These are phyloP conservation scores for Tineola bisselliella DNA, from an alignment of 2,888 invertebrate genomes.

Conservation along the genomic window DNA sequence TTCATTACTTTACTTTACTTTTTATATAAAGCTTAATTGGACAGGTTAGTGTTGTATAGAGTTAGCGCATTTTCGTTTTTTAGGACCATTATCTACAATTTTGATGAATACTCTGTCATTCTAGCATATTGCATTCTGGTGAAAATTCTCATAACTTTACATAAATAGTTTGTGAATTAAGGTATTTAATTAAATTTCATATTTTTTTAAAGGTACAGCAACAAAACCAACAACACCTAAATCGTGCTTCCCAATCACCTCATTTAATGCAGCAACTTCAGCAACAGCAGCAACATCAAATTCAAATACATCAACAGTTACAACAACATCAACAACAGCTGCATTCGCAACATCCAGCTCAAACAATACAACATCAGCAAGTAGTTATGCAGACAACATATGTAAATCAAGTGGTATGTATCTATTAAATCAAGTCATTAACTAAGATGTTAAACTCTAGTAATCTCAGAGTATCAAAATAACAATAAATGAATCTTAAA, in stretches of 20 bases:
- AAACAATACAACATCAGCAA: conserved; percentile 39
- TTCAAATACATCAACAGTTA: conserved; percentile 28
- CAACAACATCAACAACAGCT: conserved; percentile 38
- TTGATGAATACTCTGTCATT: too few relatives aligned
- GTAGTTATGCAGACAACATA: conserved; percentile 60
- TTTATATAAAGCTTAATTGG: neutral
- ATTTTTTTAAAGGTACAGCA: conserved; percentile 15
- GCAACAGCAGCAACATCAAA: conserved; percentile 28
- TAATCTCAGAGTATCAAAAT: too few relatives aligned
- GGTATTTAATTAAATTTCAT: neutral
- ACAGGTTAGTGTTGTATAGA: neutral
- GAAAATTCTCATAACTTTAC: too few relatives aligned
- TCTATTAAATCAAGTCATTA: too few relatives aligned
- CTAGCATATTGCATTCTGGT: too few relatives aligned
- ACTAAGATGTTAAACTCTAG: neutral
- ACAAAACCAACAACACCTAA: conserved; percentile 27
- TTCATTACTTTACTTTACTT: neutral
- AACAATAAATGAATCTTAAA: too few relatives aligned
- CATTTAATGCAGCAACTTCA: conserved; percentile 38
- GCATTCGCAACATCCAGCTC: conserved; percentile 28
- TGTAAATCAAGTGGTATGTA: conserved; percentile 44
- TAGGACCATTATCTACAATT: too few relatives aligned
- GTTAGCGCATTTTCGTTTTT: too few relatives aligned
- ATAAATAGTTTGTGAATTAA: neutral
- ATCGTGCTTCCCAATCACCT: conserved; percentile 25